Conservation (phyloP, 53 echinoderm and acorn worm species). For the Paelopatides confundens region DNA sequence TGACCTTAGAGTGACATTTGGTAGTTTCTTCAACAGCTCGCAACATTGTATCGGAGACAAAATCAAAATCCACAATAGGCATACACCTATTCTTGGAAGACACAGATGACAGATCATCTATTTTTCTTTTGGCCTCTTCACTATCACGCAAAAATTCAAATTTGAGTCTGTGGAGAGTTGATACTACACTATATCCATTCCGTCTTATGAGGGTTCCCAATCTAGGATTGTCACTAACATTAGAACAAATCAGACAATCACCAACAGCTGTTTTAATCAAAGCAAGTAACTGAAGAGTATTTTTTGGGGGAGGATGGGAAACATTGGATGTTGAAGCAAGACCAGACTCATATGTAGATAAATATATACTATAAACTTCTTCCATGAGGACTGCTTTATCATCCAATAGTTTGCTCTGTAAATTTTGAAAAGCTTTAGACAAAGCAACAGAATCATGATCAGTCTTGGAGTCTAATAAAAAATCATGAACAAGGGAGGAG, state of each 20-base stretch:
- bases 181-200: not conserved
- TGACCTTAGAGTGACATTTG: too few relatives aligned
- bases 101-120: too few relatives aligned
- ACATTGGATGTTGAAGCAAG: not conserved
- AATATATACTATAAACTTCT: not conserved
- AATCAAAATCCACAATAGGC: too few relatives aligned
- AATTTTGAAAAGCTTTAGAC: not conserved
- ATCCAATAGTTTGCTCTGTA: not conserved
- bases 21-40: too few relatives aligned
- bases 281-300: not conserved
- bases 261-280: not conserved
- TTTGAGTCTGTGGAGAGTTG: too few relatives aligned
- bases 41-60: too few relatives aligned
- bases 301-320: not conserved
- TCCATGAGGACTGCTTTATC: constrained; percentile 1
- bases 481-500: not conserved
- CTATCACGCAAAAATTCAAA: too few relatives aligned
- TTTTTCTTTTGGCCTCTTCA: too few relatives aligned
- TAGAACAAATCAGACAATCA: not conserved
- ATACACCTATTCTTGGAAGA: too few relatives aligned
- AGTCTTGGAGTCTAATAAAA: not conserved
- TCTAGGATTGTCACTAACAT: not conserved
- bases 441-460: not conserved
- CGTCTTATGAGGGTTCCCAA: not conserved
- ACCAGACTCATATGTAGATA: not conserved